Conservation (phyloP, 2,113 vertebrate species). For the Manacus vitellinus region DNA sequence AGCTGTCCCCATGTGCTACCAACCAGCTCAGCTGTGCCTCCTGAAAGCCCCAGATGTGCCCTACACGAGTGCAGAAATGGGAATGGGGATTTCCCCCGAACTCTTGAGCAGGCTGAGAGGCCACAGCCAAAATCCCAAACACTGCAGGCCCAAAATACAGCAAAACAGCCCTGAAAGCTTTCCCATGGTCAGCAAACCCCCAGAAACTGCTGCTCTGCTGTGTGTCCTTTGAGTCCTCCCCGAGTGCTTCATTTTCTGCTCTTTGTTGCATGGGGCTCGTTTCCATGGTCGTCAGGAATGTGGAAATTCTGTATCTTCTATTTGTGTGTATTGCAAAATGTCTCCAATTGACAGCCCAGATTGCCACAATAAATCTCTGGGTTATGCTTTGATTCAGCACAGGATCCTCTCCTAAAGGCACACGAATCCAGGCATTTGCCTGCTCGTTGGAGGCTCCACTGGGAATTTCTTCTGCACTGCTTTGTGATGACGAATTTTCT, state of each 20-base stretch:
- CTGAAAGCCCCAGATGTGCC: no score
- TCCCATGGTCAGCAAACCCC: background rate
- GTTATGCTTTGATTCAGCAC: accelerated
- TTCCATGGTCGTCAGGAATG: background rate
- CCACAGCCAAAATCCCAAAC: background rate
- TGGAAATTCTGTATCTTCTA: background rate
- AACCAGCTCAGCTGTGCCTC: background rate
- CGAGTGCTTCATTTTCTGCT: background rate
- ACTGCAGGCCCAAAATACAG: background rate
- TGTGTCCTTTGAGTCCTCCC: background rate
- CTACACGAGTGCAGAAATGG: background rate
- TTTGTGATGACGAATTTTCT: background rate
- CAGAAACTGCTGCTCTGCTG: background rate
- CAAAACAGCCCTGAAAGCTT: background rate
- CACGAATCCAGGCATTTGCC: background rate
- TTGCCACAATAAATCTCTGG: background rate
- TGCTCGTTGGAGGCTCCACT: background rate
- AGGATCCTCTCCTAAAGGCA: background rate
- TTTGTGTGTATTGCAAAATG: accelerated
- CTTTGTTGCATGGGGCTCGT: accelerated
- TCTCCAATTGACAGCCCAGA: background rate
- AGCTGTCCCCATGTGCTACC: background rate
- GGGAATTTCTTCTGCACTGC: background rate
- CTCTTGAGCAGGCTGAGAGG: background rate
- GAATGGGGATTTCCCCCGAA: background rate